Evolutionary conservation across 1,140 invertebrate genomes (phyloP).

Genomic region (Cydia strobilella): DNA sequence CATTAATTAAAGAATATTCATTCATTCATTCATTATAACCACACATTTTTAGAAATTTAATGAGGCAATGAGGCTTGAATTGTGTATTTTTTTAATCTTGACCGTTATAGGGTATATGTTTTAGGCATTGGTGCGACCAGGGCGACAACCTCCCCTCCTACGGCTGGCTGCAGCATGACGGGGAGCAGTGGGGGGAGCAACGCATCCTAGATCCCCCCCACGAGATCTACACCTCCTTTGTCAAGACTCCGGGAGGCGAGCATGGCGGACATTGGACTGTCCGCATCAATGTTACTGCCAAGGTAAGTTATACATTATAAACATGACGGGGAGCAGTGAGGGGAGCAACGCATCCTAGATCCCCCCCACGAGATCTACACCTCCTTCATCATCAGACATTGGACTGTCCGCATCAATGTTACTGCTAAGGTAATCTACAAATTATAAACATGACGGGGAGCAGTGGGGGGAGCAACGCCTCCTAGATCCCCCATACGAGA

Average conservation of each 20-base stretch:
- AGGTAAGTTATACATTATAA: conserved; percentile 61
- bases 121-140: conserved; percentile 96
- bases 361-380: conserved; percentile 88
- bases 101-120: conserved; percentile 38
- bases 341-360: conserved; percentile 94
- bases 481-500: conserved; percentile 86
- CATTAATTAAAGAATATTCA: too few relatives aligned
- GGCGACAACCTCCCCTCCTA: conserved; percentile 89
- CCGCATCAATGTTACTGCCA: conserved; percentile 86
- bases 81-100: too few relatives aligned
- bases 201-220: conserved; percentile 91
- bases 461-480: conserved; percentile 96
- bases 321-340: conserved; percentile 96
- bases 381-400: conserved; percentile 96
- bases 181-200: conserved; percentile 94
- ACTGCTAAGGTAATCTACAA: conserved; percentile 78
- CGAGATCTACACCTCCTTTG: conserved; percentile 91
- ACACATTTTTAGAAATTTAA: too few relatives aligned
- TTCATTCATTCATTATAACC: too few relatives aligned
- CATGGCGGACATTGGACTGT: conserved; percentile 97
- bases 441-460: conserved; percentile 88
- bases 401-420: conserved; percentile 92
- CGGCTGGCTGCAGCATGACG: conserved; percentile 96
- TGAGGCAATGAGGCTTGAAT: too few relatives aligned
- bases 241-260: conserved; percentile 89